Evolutionary conservation across 2,797 vertebrate genomes (phyloP).

Genomic region (Anomalospiza imberbis): DNA sequence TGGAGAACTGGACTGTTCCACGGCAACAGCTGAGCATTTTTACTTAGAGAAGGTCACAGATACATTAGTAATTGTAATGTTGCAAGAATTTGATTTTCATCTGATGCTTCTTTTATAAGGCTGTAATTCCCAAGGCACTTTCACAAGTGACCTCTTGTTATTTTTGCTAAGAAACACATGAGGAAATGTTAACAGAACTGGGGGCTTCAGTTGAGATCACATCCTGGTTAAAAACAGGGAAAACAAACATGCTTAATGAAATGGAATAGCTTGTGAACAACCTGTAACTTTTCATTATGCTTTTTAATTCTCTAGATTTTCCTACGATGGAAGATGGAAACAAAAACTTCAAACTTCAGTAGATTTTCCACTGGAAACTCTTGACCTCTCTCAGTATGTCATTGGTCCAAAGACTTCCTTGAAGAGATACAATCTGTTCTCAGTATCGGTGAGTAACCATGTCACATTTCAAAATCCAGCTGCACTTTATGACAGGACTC

Average conservation of each 20-base stretch:
- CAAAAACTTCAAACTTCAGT: constrained; percentile 96
- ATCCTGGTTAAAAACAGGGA: background rate
- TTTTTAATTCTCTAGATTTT: constrained; percentile 80
- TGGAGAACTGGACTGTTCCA: background rate
- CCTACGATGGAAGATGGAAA: constrained; percentile 96
- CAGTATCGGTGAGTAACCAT: constrained; percentile 89
- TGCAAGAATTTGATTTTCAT: background rate
- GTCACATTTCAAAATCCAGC: background rate
- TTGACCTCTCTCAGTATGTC: constrained; percentile 92
- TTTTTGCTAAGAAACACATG: background rate
- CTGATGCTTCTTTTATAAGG: background rate
- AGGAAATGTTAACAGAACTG: background rate
- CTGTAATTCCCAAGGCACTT: background rate
- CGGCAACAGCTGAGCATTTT: background rate
- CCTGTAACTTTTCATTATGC: background rate
- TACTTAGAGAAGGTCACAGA: background rate
- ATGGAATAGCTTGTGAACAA: background rate
- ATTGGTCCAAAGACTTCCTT: constrained; percentile 89
- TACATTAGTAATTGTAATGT: background rate
- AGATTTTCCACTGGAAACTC: constrained; percentile 91
- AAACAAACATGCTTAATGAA: background rate
- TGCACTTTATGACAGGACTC: background rate
- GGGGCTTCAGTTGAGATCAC: background rate
- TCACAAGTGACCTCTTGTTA: background rate
- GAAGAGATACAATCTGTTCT: constrained; percentile 92